Evolutionary conservation across 2,113 vertebrate genomes (phyloP).

Genomic region (Tiliqua scincoides): DNA sequence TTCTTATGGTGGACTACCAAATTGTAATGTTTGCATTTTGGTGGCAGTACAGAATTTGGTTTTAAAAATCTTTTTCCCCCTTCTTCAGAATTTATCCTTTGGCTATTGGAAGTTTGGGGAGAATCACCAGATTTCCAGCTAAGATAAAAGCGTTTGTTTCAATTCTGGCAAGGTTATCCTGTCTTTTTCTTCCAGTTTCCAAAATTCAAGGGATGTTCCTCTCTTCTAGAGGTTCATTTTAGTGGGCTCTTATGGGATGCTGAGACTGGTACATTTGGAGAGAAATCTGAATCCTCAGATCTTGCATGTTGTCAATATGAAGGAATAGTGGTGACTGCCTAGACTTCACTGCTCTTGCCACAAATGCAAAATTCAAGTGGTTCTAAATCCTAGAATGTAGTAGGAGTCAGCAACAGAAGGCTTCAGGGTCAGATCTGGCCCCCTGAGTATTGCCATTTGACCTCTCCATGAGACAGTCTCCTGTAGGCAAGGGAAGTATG

Average conservation of each 20-base stretch:
- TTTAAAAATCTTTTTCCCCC: background rate
- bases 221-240: background rate
- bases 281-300: background rate
- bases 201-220: background rate
- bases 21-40: background rate
- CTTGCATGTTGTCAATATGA: no score
- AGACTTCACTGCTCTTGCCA: background rate
- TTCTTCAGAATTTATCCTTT: background rate
- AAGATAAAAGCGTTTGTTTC: background rate
- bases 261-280: background rate
- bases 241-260: background rate
- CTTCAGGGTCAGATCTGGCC: background rate
- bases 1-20: no score
- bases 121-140: background rate
- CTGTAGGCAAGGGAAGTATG: background rate
- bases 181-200: no score
- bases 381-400: background rate
- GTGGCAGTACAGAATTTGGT: background rate
- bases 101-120: background rate
- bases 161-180: background rate
- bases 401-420: background rate
- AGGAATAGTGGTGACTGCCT: background rate
- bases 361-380: background rate
- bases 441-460: background rate
- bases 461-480: background rate